phyloP scores from a whole-genome alignment of 1,140 invertebrate species.

The Eulimnadia texana region DNA sequence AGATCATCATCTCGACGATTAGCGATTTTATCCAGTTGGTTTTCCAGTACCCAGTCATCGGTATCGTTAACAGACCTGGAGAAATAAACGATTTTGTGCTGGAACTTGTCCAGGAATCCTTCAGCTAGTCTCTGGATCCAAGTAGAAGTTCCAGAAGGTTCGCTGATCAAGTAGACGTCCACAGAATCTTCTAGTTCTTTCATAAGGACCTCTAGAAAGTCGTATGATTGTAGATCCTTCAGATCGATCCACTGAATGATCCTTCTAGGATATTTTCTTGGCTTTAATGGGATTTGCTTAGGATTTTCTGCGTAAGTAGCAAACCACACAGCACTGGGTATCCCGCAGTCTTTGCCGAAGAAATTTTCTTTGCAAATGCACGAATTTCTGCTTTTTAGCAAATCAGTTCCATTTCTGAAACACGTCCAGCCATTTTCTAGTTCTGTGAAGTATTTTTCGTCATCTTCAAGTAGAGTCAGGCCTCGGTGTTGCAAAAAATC shows the following conservation, averaged over 20 bases:
- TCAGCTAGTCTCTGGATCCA: slow-evolving; percentile 25
- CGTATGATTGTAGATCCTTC: slow-evolving; percentile 21
- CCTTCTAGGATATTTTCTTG: slow-evolving; percentile 17
- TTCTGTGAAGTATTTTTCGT: background rate
- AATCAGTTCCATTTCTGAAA: background rate
- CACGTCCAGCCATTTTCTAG: background rate
- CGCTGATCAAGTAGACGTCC: slow-evolving; percentile 46
- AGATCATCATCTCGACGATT: slow-evolving; percentile 40
- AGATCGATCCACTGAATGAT: slow-evolving; percentile 21
- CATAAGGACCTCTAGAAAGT: slow-evolving; percentile 37
- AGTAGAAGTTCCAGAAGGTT: slow-evolving; percentile 28
- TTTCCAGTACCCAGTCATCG: slow-evolving; percentile 17
- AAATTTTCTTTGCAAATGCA: slow-evolving; percentile 20
- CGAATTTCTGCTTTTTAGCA: background rate
- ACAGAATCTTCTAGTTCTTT: slow-evolving; percentile 42
- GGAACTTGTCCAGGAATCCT: slow-evolving; percentile 22
- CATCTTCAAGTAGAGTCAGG: background rate
- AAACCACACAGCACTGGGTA: slow-evolving; percentile 22
- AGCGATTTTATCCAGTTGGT: background rate
- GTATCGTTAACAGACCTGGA: slow-evolving; percentile 22
- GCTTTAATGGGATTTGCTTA: slow-evolving; percentile 10
- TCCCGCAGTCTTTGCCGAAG: slow-evolving; percentile 22
- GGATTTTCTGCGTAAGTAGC: slow-evolving; percentile 5
- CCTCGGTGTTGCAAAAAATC: background rate
- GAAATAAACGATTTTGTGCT: slow-evolving; percentile 20